Conservation (phyloP, 1,140 invertebrate species). For the Mamestra configurata region DNA sequence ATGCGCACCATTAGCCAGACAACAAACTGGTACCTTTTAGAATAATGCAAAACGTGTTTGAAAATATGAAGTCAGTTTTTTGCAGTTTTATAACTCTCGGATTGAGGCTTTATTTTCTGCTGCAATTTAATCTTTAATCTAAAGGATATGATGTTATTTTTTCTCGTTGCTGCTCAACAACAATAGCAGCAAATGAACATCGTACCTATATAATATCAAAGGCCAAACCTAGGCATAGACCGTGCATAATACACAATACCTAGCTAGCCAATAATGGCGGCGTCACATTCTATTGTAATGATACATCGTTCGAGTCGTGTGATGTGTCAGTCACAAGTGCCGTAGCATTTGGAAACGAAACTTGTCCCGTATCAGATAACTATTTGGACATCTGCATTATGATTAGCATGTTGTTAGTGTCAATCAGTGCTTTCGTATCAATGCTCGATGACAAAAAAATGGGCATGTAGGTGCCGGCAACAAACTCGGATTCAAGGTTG, state of each 20-base stretch:
- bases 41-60: conserved; percentile 56
- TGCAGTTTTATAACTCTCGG: conserved; percentile 51
- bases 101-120: conserved; percentile 54
- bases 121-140: conserved; percentile 55
- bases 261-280: conserved; percentile 66
- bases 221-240: conserved; percentile 69
- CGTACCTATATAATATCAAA: conserved; percentile 68
- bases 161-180: conserved; percentile 54
- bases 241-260: conserved; percentile 62
- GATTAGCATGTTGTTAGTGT: conserved; percentile 76
- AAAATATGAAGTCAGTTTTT: conserved; percentile 52
- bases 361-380: conserved; percentile 78
- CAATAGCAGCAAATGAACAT: conserved; percentile 74
- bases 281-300: conserved; percentile 69
- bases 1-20: conserved; percentile 56
- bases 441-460: conserved; percentile 65
- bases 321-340: conserved; percentile 69
- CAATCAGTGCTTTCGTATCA: conserved; percentile 73
- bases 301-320: conserved; percentile 59
- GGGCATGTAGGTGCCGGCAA: conserved; percentile 62
- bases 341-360: conserved; percentile 74
- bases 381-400: conserved; percentile 76
- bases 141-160: conserved; percentile 50
- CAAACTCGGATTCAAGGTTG: conserved; percentile 63
- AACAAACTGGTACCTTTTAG: conserved; percentile 51